Evolutionary conservation across 2,888 invertebrate species (phyloP).

Genomic region (Leptinotarsa rubiginosa): DNA sequence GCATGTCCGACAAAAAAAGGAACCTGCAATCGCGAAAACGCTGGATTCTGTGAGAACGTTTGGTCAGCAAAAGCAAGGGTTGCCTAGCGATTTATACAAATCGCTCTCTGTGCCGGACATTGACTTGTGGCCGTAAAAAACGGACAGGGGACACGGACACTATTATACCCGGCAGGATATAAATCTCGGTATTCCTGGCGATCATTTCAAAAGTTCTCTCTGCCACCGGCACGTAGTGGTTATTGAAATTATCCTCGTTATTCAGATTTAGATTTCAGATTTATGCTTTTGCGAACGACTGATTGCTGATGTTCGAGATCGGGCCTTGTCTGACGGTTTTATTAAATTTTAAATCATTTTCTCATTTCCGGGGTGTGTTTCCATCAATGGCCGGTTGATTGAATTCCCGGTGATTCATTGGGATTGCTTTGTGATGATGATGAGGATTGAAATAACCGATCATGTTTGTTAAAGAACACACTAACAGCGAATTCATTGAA

Average conservation of each 20-base stretch:
- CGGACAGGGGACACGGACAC: slow-evolving; percentile 56
- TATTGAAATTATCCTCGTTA: slow-evolving; percentile 60
- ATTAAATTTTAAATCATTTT: slow-evolving; percentile 41
- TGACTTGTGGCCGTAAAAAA: slow-evolving; percentile 62
- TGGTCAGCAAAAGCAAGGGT: slow-evolving; percentile 61
- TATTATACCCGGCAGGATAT: slow-evolving; percentile 58
- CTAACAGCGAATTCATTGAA: too few relatives aligned
- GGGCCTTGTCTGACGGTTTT: slow-evolving; percentile 44
- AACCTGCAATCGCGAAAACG: background rate
- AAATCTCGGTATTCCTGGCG: slow-evolving; percentile 53
- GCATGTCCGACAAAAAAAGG: slow-evolving; percentile 6
- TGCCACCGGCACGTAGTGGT: slow-evolving; percentile 57
- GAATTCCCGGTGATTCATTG: slow-evolving; percentile 34
- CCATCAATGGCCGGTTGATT: slow-evolving; percentile 33
- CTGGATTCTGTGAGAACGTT: slow-evolving; percentile 16
- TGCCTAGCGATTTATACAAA: slow-evolving; percentile 60
- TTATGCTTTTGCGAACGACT: slow-evolving; percentile 54
- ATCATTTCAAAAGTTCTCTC: slow-evolving; percentile 55
- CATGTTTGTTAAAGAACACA: background rate
- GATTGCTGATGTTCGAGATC: slow-evolving; percentile 43
- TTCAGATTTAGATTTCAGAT: slow-evolving; percentile 57
- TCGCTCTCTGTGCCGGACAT: slow-evolving; percentile 60
- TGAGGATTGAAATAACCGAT: background rate
- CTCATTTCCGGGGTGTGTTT: slow-evolving; percentile 38
- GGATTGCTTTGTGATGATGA: background rate